phyloP scores from a whole-genome alignment of 2,888 invertebrate species.

The Callosobruchus maculatus region DNA sequence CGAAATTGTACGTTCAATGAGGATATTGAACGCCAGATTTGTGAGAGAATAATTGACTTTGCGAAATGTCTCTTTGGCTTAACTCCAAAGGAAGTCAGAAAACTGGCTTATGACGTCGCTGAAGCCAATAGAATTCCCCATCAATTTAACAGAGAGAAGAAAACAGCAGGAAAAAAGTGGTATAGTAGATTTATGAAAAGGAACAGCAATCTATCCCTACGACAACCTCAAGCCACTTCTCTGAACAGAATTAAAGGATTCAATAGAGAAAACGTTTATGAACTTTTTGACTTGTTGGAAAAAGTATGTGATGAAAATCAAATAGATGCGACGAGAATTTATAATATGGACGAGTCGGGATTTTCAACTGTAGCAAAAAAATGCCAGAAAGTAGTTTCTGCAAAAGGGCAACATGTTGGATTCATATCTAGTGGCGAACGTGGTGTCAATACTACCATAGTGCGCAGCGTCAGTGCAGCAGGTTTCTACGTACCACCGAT shows the following conservation, averaged over 20 bases:
- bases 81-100: constrained; percentile 1
- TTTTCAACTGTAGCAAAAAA: constrained; percentile 23
- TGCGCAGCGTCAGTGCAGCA: neutral
- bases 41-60: constrained; percentile 1
- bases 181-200: constrained; percentile 2
- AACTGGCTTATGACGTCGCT: too few relatives aligned
- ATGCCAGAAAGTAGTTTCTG: constrained; percentile 20
- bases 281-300: constrained; percentile 20
- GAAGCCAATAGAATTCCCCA: too few relatives aligned
- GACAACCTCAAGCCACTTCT: constrained; percentile 9
- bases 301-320: constrained; percentile 18
- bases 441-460: constrained; percentile 22
- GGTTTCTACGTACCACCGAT: neutral
- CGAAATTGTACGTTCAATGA: constrained; percentile 1
- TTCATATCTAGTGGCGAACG: constrained; percentile 23
- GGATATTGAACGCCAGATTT: too few relatives aligned
- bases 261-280: constrained; percentile 16
- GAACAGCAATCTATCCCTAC: constrained; percentile 5
- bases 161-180: too few relatives aligned
- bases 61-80: constrained; percentile 2
- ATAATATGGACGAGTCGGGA: constrained; percentile 26
- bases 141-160: too few relatives aligned
- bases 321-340: constrained; percentile 22
- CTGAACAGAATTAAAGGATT: constrained; percentile 19
- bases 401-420: constrained; percentile 23